Conservation (phyloP, 2,888 invertebrate species). For the Linnaemya vulpina region DNA sequence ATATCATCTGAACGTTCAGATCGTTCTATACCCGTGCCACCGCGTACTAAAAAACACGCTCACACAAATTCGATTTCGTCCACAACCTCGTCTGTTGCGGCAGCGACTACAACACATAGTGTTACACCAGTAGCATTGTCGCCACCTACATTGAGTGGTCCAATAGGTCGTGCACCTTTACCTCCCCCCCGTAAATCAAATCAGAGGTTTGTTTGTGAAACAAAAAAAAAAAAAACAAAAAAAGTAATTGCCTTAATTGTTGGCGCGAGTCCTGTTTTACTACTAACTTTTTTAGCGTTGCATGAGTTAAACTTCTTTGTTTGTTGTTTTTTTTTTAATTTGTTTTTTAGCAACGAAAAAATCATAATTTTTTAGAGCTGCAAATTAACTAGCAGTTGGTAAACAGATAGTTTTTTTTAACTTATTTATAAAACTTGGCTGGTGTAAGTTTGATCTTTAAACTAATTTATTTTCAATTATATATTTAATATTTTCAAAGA, state of each 20-base stretch:
- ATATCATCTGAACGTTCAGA: constrained; percentile 78
- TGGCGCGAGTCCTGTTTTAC: constrained; percentile 6
- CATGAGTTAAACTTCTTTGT: constrained; percentile 23
- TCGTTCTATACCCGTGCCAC: constrained; percentile 77
- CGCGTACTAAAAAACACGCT: constrained; percentile 78
- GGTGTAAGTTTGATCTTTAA: neutral
- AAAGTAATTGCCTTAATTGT: neutral
- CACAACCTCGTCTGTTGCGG: constrained; percentile 44
- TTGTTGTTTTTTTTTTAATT: neutral
- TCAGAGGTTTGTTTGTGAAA: constrained; percentile 79
- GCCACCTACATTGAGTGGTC: constrained; percentile 72
- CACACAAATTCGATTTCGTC: constrained; percentile 64
- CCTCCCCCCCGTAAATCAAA: constrained; percentile 81
- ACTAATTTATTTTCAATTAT: too few relatives aligned
- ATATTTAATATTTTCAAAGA: too few relatives aligned
- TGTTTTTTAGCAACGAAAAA: neutral
- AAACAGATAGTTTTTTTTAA: neutral
- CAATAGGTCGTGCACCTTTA: constrained; percentile 78
- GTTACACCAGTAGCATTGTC: constrained; percentile 73
- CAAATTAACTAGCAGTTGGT: neutral
- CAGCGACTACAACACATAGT: constrained; percentile 46
- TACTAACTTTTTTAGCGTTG: constrained; percentile 38
- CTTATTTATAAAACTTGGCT: neutral
- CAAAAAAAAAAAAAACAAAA: constrained; percentile 15
- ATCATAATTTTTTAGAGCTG: neutral